phyloP scores from a whole-genome alignment of 2,797 vertebrate genomes.

The Anguilla obscura region DNA sequence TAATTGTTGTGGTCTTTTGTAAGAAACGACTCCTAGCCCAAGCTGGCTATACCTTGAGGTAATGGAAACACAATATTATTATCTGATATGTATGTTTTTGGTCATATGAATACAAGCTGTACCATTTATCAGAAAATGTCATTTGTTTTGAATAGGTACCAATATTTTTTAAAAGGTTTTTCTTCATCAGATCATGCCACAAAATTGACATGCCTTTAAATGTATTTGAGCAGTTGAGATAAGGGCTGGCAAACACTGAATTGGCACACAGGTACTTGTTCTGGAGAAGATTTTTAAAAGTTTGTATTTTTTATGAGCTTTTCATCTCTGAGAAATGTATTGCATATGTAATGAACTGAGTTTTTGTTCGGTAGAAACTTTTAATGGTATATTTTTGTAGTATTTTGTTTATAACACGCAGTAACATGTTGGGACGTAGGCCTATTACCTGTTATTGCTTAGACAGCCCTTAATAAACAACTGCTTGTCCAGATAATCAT shows the following conservation, averaged over 20 bases:
- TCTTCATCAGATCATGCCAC: not conserved
- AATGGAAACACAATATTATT: not conserved
- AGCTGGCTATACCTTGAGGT: not conserved
- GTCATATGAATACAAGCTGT: not conserved
- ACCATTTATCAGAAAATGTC: not conserved
- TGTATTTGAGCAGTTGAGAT: not conserved
- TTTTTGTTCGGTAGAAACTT: not conserved
- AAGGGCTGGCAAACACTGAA: not conserved
- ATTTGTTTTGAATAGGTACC: not conserved
- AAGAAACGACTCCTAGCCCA: not conserved
- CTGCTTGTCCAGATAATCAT: not conserved
- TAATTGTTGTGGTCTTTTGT: not conserved
- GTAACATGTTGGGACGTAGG: not conserved
- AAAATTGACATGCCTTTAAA: not conserved
- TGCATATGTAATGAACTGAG: not conserved
- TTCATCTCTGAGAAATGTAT: not conserved
- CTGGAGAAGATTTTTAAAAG: not conserved
- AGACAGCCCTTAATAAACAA: not conserved
- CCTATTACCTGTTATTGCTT: not conserved
- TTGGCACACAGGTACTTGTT: not conserved
- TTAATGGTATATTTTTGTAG: not conserved
- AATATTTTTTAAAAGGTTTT: not conserved
- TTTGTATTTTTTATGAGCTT: not conserved
- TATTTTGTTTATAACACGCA: not conserved
- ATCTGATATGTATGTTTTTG: slow-evolving; percentile 6